phyloP scores from a whole-genome alignment of 1,140 invertebrate genomes.

The Neodiprion pinetum region DNA sequence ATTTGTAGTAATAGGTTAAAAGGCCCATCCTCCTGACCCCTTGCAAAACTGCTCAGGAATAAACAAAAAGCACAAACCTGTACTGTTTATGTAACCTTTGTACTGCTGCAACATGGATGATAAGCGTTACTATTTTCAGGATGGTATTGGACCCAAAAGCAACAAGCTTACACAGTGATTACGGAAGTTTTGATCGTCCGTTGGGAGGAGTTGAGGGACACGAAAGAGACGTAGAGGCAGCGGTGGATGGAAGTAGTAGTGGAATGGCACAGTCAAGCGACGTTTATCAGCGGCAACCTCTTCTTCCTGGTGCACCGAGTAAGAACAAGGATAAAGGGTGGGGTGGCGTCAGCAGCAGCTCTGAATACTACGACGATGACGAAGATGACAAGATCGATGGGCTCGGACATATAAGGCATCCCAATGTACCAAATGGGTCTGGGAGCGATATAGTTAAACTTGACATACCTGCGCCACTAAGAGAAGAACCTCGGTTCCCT shows the following conservation, averaged over 20 bases:
- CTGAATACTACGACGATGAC: constrained; percentile 59
- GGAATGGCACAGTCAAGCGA: constrained; percentile 61
- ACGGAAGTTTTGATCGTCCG: constrained; percentile 63
- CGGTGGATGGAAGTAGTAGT: constrained; percentile 55
- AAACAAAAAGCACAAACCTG: too few species aligned
- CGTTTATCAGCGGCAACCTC: constrained; percentile 63
- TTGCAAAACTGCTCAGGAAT: too few species aligned
- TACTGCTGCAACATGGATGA: too few species aligned
- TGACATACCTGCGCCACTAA: constrained; percentile 63
- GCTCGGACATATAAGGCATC: constrained; percentile 45
- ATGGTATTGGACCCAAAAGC: constrained; percentile 67
- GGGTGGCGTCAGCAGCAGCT: constrained; percentile 49
- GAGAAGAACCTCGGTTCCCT: constrained; percentile 71
- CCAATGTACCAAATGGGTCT: constrained; percentile 51
- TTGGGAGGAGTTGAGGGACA: constrained; percentile 50
- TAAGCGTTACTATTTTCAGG: constrained; percentile 41
- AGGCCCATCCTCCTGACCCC: too few species aligned
- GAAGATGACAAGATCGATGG: constrained; percentile 57
- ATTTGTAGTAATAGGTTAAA: too few species aligned
- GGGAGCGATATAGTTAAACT: constrained; percentile 62
- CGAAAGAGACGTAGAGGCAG: constrained; percentile 51
- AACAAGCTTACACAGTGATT: constrained; percentile 62
- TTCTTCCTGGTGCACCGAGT: constrained; percentile 55
- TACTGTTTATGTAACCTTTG: too few species aligned
- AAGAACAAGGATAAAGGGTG: constrained; percentile 56